phyloP scores from a whole-genome alignment of 2,113 vertebrate species.

The Rhizomys pruinosus region DNA sequence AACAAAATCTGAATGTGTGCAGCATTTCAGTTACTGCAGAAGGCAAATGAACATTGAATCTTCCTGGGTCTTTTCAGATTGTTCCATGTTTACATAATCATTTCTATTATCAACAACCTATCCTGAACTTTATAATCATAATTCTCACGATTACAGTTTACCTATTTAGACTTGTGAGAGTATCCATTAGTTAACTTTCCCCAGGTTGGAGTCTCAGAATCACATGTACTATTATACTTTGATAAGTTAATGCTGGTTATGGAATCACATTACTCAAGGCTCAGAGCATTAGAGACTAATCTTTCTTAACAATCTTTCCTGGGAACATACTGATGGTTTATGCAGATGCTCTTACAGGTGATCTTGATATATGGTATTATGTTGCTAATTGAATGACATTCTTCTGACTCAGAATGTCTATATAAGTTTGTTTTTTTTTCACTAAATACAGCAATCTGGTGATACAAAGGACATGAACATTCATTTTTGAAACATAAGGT shows the following conservation, averaged over 20 bases:
- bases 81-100: neutral
- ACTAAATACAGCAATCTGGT: slow-evolving; percentile 63
- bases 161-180: neutral
- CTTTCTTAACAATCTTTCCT: slow-evolving; percentile 53
- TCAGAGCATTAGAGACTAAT: slow-evolving; percentile 34
- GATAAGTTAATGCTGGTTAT: slow-evolving; percentile 23
- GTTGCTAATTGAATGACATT: slow-evolving; percentile 71
- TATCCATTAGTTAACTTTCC: neutral
- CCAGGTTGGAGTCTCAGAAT: neutral
- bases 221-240: neutral
- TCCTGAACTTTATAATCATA: neutral
- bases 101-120: neutral
- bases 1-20: neutral
- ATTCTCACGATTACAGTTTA: neutral
- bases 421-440: slow-evolving; percentile 69
- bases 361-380: neutral
- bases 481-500: slow-evolving; percentile 18
- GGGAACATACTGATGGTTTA: slow-evolving; percentile 22
- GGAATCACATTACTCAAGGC: neutral
- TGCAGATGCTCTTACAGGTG: slow-evolving; percentile 12
- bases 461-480: neutral
- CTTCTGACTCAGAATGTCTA: slow-evolving; percentile 50
- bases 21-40: neutral
- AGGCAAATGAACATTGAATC: fast-evolving
- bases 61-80: neutral